Conservation (phyloP, 2,113 vertebrate genomes). For the Butorides virescens region DNA sequence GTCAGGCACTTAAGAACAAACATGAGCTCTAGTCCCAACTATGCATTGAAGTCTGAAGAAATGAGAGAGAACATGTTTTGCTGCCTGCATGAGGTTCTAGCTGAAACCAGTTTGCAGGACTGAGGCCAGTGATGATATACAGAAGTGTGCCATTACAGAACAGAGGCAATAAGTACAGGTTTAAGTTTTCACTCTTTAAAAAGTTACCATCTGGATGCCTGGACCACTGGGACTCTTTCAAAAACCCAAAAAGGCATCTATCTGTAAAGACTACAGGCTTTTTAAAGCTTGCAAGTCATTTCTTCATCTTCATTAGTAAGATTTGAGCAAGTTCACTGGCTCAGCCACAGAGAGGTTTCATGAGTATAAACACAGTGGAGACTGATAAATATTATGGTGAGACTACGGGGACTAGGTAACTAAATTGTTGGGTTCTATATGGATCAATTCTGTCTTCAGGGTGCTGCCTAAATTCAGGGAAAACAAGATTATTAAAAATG, state of each 20-base stretch:
- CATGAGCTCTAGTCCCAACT: not conserved
- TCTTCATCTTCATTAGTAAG: not conserved
- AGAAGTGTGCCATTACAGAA: not conserved
- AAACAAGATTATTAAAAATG: not conserved
- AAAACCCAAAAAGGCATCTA: not conserved
- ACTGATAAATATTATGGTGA: not conserved
- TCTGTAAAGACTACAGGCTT: not conserved
- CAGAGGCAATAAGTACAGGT: rapidly evolving
- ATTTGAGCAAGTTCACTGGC: not conserved
- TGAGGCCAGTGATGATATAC: not conserved
- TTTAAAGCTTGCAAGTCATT: not conserved
- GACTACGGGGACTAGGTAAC: not conserved
- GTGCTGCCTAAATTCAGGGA: not conserved
- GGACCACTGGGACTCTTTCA: not conserved
- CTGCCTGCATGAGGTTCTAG: not conserved
- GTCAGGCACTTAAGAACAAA: not conserved
- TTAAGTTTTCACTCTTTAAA: not conserved
- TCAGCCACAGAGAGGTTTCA: not conserved
- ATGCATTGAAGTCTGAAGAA: rapidly evolving
- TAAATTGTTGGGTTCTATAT: not conserved
- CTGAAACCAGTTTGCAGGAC: not conserved
- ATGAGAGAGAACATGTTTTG: not conserved
- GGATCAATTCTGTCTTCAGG: not conserved
- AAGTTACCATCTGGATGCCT: not conserved
- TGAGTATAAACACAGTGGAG: not conserved